These are phyloP conservation scores for Caenorhabditis japonica DNA, from an alignment of 2,888 invertebrate species.

Conservation along the genomic window DNA sequence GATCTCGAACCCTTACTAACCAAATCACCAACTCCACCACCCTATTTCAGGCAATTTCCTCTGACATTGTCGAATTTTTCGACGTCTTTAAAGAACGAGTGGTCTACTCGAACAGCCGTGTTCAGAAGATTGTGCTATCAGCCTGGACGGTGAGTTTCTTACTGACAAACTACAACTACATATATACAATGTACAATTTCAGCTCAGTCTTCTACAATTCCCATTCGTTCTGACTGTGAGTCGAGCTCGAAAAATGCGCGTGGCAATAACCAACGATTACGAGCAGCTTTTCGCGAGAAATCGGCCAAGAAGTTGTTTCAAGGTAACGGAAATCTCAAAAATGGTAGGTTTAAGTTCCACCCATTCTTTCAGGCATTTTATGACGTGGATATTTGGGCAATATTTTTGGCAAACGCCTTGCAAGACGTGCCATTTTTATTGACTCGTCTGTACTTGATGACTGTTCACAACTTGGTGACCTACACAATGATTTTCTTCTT, in stretches of 20 bases:
- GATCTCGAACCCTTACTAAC: too few species aligned
- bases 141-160: conserved; percentile 74
- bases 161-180: too few species aligned
- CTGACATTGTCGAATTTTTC: conserved; percentile 96
- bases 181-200: neutral
- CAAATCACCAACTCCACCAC: too few species aligned
- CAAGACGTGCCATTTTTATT: conserved; percentile 79
- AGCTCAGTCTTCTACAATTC: conserved; percentile 91
- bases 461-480: conserved; percentile 89
- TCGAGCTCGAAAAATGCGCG: conserved; percentile 76
- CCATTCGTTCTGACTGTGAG: conserved; percentile 93
- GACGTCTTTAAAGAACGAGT: conserved; percentile 87
- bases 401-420: conserved; percentile 78
- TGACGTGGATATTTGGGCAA: conserved; percentile 79
- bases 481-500: conserved; percentile 97
- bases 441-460: conserved; percentile 84
- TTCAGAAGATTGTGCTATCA: conserved; percentile 87
- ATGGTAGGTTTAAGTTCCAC: too few species aligned
- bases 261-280: conserved; percentile 74
- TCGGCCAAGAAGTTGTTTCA: conserved; percentile 41
- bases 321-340: conserved; percentile 5
- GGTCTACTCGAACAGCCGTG: conserved; percentile 79
- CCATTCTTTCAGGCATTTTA: conserved; percentile 65
- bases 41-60: conserved; percentile 82
- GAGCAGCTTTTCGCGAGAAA: conserved; percentile 58